A percentile compares a stretch with the other conserved stretches of the same genome.
Conservation (phyloP, 1,140 invertebrate species). For the Araneus ventricosus region DNA sequence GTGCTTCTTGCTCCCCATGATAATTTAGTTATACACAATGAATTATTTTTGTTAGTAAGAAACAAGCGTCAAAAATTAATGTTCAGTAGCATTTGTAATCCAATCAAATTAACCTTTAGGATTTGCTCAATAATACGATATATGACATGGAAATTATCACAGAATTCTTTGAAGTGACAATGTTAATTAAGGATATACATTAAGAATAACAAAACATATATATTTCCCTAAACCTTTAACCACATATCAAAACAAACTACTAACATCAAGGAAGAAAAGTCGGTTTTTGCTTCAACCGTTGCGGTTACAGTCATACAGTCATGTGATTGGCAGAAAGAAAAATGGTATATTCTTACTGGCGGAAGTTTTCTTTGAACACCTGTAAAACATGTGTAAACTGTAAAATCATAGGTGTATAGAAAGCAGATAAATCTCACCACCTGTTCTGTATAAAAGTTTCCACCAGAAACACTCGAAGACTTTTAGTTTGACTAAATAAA, state of each 20-base stretch:
- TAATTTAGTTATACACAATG: background rate
- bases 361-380: too few relatives aligned
- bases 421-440: too few relatives aligned
- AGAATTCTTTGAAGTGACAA: background rate
- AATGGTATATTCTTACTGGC: too few relatives aligned
- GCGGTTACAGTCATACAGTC: background rate
- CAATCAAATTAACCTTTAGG: background rate
- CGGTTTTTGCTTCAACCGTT: background rate
- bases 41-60: background rate
- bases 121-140: background rate
- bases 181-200: too few relatives aligned
- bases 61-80: too few relatives aligned
- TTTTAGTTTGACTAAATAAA: background rate
- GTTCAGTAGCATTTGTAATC: background rate
- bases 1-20: constrained; percentile 83
- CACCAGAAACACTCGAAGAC: background rate
- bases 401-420: too few relatives aligned
- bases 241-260: too few relatives aligned
- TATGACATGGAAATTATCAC: background rate
- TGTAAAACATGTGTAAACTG: too few relatives aligned
- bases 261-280: too few relatives aligned
- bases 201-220: background rate
- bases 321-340: background rate
- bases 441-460: too few relatives aligned
- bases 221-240: too few relatives aligned